Evolutionary conservation across 2,113 vertebrate genomes (phyloP).

Genomic region (Seriola dumerili): DNA sequence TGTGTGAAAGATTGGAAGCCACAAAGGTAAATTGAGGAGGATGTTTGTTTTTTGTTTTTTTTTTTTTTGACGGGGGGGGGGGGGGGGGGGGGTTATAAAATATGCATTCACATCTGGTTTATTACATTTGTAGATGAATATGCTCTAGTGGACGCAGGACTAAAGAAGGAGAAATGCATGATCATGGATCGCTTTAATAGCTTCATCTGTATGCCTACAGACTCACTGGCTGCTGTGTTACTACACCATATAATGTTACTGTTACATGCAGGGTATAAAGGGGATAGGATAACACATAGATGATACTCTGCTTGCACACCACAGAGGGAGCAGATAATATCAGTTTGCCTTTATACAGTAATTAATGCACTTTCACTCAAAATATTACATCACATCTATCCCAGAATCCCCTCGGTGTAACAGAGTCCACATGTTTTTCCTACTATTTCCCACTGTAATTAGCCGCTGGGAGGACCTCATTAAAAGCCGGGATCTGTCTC

Average conservation of each 20-base stretch:
- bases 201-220: conserved; percentile 12
- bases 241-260: neutral
- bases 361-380: conserved; percentile 26
- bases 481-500: conserved; percentile 35
- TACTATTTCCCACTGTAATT: conserved; percentile 39
- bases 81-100: no score
- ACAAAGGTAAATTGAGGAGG: neutral
- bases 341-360: neutral
- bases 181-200: neutral
- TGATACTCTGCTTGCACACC: neutral
- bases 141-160: neutral
- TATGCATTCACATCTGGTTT: neutral
- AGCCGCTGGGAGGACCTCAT: conserved; percentile 37
- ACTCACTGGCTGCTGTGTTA: conserved; percentile 5
- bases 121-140: neutral
- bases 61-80: no score
- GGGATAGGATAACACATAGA: neutral
- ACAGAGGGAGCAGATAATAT: conserved; percentile 10
- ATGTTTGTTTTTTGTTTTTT: neutral
- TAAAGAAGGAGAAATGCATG: neutral
- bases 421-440: conserved; percentile 13
- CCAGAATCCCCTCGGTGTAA: neutral
- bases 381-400: conserved; percentile 26
- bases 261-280: neutral
- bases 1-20: neutral